phyloP scores from a whole-genome alignment of 2,888 invertebrate genomes.

The Apamea crenata region DNA sequence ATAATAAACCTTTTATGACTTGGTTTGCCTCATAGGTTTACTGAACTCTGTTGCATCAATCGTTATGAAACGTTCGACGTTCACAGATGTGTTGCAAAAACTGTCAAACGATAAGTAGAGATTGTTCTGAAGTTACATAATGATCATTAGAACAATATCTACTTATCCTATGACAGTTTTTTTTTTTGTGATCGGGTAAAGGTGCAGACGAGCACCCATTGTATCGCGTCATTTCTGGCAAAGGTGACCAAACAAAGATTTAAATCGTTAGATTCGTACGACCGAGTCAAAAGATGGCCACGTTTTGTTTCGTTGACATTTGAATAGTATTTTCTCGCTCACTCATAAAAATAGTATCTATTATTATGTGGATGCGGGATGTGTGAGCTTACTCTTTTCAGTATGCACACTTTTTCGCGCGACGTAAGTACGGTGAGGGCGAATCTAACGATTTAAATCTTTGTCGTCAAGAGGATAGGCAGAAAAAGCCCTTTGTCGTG shows the following conservation, averaged over 20 bases:
- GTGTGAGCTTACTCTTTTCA: not conserved
- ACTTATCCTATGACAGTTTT: not conserved
- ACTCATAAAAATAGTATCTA: not conserved
- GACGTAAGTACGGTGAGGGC: not conserved
- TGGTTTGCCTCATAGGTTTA: constrained; percentile 26
- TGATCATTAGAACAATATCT: too few relatives aligned
- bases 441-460: not conserved
- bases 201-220: not conserved
- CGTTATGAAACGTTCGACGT: constrained; percentile 4
- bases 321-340: not conserved
- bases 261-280: not conserved
- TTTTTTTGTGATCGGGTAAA: not conserved
- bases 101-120: too few relatives aligned
- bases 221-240: not conserved
- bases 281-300: not conserved
- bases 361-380: not conserved
- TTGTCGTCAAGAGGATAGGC: too few relatives aligned
- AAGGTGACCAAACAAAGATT: not conserved
- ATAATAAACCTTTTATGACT: constrained; percentile 27
- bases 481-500: too few relatives aligned
- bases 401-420: not conserved
- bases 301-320: not conserved
- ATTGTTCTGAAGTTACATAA: too few relatives aligned
- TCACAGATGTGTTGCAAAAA: constrained; percentile 1
- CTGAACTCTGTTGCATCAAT: constrained; percentile 34